phyloP scores from a whole-genome alignment of 2,113 vertebrate genomes.

The Melanerpes aurifrons region DNA sequence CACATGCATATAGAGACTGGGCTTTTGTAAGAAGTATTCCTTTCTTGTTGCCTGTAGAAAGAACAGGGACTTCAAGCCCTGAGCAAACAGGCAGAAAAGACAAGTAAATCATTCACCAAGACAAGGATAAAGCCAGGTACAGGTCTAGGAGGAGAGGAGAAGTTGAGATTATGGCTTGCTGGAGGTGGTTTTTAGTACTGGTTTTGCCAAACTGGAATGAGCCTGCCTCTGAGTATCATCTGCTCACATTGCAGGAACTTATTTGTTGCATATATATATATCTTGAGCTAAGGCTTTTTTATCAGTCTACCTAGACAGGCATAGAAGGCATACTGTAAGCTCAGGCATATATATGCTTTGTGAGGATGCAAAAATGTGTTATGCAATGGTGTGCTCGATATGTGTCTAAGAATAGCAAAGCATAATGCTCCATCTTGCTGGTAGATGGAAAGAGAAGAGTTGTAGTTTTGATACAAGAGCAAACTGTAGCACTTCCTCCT shows the following conservation, averaged over 20 bases:
- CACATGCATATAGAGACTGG: rapidly evolving
- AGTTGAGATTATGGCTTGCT: not conserved
- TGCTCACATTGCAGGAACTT: not conserved
- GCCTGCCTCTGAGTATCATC: not conserved
- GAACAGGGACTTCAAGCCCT: not conserved
- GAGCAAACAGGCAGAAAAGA: not conserved
- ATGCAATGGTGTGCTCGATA: not conserved
- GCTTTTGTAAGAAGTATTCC: rapidly evolving
- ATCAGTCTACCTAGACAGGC: not conserved
- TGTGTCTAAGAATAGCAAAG: not conserved
- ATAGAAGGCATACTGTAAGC: not conserved
- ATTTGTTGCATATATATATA: not conserved
- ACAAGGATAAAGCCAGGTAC: not conserved
- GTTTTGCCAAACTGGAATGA: not conserved
- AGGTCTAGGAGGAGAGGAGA: not conserved
- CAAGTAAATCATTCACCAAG: not conserved
- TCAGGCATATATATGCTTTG: not conserved
- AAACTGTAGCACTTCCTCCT: conserved; percentile 22
- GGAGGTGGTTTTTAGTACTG: not conserved
- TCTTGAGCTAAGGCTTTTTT: not conserved
- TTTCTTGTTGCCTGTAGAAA: not conserved
- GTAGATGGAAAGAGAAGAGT: not conserved
- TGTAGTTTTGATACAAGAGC: conserved; percentile 12
- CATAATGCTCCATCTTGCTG: not conserved
- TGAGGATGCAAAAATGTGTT: not conserved